Conservation (phyloP, 2,113 vertebrate species). For the Psittacula cyanocephala region DNA sequence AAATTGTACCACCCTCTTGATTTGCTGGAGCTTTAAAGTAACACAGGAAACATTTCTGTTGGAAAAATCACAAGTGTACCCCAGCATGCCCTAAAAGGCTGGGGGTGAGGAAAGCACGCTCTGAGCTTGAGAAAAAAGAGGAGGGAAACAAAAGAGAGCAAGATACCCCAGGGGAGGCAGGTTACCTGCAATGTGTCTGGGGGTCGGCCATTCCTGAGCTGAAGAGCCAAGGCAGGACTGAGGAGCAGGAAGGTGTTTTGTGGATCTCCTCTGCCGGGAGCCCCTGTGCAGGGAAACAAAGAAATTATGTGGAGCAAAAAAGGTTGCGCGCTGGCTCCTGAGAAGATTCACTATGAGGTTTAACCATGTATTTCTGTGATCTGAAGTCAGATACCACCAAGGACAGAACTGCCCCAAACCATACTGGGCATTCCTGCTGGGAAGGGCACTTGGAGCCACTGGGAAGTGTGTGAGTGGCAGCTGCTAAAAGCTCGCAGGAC, state of each 20-base stretch:
- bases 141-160: not conserved
- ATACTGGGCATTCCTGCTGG: not conserved
- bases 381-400: not conserved
- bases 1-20: not conserved
- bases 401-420: accelerated
- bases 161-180: not conserved
- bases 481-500: not conserved
- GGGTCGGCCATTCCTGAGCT: accelerated
- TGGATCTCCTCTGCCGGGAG: accelerated
- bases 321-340: not conserved
- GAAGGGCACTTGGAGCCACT: not conserved
- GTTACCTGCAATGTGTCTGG: accelerated
- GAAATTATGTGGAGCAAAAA: accelerated
- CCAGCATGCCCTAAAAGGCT: not conserved
- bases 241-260: accelerated
- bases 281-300: accelerated
- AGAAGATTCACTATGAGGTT: not conserved
- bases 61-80: not conserved
- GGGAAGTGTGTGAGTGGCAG: accelerated
- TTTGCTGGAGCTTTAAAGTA: not conserved
- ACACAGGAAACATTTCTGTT: not conserved
- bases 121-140: not conserved
- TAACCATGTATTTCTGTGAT: not conserved
- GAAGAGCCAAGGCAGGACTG: not conserved
- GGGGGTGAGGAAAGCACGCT: not conserved